Evolutionary conservation across 2,113 vertebrate genomes (phyloP).

Genomic region (Nycticorax nycticorax): DNA sequence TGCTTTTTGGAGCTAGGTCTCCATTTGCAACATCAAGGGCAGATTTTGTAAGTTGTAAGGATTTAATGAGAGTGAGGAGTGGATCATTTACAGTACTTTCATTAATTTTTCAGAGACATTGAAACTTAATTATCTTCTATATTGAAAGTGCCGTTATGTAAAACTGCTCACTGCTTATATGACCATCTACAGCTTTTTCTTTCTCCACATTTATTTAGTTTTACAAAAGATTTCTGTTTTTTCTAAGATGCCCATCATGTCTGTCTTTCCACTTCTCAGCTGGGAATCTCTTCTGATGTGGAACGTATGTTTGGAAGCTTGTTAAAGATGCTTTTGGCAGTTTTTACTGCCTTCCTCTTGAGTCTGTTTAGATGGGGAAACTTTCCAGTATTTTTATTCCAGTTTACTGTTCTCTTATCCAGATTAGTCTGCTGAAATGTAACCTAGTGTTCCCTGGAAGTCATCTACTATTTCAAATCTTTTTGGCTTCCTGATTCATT

Average conservation of each 20-base stretch:
- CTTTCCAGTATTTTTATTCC: conserved; percentile 1
- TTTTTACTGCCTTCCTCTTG: background rate
- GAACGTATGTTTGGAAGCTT: conserved; percentile 58
- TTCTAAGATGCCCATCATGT: conserved; percentile 1
- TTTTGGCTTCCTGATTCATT: conserved; percentile 18
- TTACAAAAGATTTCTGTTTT: conserved; percentile 13
- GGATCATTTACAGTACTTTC: background rate
- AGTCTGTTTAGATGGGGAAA: conserved; percentile 16
- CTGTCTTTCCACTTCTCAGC: conserved; percentile 21
- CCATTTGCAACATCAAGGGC: background rate
- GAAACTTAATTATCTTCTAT: conserved; percentile 33
- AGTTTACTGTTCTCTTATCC: background rate
- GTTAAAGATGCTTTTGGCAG: conserved; percentile 29
- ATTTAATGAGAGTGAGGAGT: background rate
- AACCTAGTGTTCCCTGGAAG: conserved; percentile 1
- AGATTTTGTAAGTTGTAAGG: background rate
- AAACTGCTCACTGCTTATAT: background rate
- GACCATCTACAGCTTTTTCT: conserved; percentile 16
- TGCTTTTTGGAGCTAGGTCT: background rate
- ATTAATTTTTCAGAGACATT: background rate
- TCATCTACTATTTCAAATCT: conserved; percentile 10
- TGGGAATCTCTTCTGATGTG: conserved; percentile 50
- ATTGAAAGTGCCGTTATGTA: conserved; percentile 12
- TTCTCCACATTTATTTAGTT: conserved; percentile 49
- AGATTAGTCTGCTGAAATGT: conserved; percentile 12